Evolutionary conservation across 2,113 vertebrate species (phyloP).

Genomic region (Melanerpes aurifrons): DNA sequence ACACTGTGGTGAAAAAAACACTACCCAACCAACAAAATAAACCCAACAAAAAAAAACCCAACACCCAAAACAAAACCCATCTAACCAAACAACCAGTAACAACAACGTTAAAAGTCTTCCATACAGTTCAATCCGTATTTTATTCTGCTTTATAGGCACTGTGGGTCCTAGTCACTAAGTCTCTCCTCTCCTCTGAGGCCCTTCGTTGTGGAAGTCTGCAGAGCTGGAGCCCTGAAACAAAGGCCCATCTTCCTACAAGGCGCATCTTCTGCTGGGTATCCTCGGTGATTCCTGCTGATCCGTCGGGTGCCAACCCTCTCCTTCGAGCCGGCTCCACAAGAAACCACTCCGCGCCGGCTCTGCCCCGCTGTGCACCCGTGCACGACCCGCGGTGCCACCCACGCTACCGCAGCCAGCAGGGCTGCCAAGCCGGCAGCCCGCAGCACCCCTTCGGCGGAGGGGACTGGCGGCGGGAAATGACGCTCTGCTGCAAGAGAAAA

Average conservation of each 20-base stretch:
- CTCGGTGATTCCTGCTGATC: rapidly evolving
- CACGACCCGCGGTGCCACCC: background rate
- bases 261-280: background rate
- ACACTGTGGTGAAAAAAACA: background rate
- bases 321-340: too few relatives aligned
- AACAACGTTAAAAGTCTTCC: background rate
- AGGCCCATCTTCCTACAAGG: rapidly evolving
- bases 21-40: too few relatives aligned
- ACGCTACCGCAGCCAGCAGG: background rate
- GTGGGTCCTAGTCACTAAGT: background rate
- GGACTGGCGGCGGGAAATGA: too few relatives aligned
- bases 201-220: background rate
- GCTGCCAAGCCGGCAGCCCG: rapidly evolving
- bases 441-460: background rate
- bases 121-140: rapidly evolving
- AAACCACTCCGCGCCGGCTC: background rate
- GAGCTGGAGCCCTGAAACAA: background rate
- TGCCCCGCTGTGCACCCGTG: background rate
- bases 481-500: background rate
- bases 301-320: background rate
- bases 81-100: too few relatives aligned
- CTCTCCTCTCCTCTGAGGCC: background rate
- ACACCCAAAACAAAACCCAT: background rate
- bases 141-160: background rate
- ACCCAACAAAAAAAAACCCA: too few relatives aligned